A percentile compares a stretch with the other conserved stretches of the same genome.
phyloP scores from a whole-genome alignment of 2,888 invertebrate genomes.

The Microctonus hyperodae region DNA sequence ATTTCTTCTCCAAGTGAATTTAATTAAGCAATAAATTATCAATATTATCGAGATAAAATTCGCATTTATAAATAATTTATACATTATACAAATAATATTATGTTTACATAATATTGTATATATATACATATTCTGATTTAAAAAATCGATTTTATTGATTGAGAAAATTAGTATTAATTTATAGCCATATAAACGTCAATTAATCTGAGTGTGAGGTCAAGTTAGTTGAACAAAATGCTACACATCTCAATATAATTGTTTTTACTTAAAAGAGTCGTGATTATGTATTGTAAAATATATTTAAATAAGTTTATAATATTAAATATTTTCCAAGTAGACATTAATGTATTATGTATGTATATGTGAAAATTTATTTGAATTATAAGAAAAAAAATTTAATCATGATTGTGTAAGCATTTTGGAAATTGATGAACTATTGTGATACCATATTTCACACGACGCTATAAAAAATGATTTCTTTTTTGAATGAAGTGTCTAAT shows the following conservation, averaged over 20 bases:
- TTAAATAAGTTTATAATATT: too few species aligned
- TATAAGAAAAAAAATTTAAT: background rate
- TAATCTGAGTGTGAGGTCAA: background rate
- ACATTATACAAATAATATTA: background rate
- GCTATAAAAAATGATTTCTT: constrained; percentile 13
- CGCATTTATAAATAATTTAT: background rate
- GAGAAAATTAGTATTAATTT: background rate
- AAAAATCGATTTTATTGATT: background rate
- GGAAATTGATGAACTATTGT: background rate
- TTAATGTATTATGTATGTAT: background rate
- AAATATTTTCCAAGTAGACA: too few species aligned
- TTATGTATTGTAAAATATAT: background rate
- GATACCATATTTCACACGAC: background rate
- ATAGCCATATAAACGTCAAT: background rate
- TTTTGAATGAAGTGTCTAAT: constrained; percentile 22
- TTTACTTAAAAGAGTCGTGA: background rate
- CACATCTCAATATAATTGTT: background rate
- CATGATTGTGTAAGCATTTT: background rate
- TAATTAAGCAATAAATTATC: too few species aligned
- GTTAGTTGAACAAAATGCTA: background rate
- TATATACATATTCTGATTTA: background rate
- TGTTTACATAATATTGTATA: too few species aligned
- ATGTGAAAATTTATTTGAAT: background rate
- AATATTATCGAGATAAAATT: background rate
- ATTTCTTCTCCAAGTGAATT: too few species aligned